Conservation (phyloP, 2,113 vertebrate species). For the Bubo bubo region DNA sequence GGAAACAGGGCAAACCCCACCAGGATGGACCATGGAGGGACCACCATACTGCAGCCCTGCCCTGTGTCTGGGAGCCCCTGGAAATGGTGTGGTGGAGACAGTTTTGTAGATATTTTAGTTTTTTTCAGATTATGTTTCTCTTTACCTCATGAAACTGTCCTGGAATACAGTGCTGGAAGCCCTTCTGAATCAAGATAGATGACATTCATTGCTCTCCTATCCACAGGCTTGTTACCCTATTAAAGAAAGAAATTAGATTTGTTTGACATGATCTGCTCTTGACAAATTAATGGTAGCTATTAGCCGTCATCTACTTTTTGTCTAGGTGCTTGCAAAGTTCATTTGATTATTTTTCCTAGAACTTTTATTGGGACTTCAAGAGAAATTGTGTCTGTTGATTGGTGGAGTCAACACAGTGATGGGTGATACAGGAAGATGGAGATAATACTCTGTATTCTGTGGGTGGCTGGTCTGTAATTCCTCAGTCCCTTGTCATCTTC, state of each 20-base stretch:
- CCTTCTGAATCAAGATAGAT: not conserved
- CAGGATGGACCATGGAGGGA: accelerated
- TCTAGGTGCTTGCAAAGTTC: not conserved
- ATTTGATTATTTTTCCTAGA: not conserved
- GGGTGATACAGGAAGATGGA: not conserved
- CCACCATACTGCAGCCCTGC: accelerated
- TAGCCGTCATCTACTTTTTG: not conserved
- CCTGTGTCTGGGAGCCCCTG: not conserved
- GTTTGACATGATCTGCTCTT: not conserved
- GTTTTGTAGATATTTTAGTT: not conserved
- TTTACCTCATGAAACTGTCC: not conserved
- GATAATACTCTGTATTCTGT: not conserved
- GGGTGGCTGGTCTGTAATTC: not conserved
- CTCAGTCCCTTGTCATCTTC: not conserved
- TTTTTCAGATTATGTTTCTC: not conserved
- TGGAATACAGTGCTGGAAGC: not conserved
- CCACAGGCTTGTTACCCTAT: not conserved
- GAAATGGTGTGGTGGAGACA: not conserved
- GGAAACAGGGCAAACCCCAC: not conserved
- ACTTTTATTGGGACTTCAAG: not conserved
- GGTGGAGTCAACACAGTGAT: accelerated
- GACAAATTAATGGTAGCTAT: constrained; percentile 2
- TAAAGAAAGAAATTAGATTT: constrained; percentile 7
- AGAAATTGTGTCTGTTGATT: not conserved
- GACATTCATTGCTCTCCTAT: not conserved